These are phyloP conservation scores for Clanis bilineata DNA, from an alignment of 2,888 invertebrate genomes.

Conservation along the genomic window DNA sequence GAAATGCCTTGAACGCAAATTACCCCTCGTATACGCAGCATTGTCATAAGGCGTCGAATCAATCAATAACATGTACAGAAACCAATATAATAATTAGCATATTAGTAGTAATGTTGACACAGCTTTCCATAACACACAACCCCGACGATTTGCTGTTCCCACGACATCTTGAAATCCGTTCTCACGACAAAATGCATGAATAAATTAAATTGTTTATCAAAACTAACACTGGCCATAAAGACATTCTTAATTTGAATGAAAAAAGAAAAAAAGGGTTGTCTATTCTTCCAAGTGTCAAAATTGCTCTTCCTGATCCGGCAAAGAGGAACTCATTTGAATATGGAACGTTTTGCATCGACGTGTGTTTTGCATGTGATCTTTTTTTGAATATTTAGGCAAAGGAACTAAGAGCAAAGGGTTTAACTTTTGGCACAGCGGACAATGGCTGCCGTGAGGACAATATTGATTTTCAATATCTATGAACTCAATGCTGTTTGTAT, in stretches of 20 bases:
- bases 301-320: constrained; percentile 73
- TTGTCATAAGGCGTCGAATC: constrained; percentile 13
- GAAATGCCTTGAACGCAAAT: neutral
- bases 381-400: constrained; percentile 28
- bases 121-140: constrained; percentile 73
- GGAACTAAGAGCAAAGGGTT: constrained; percentile 25
- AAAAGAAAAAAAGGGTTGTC: constrained; percentile 62
- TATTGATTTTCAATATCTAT: constrained; percentile 51
- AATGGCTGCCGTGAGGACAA: constrained; percentile 43
- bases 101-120: constrained; percentile 73
- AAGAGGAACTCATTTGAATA: constrained; percentile 73
- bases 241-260: constrained; percentile 73
- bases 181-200: constrained; percentile 69
- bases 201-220: constrained; percentile 61
- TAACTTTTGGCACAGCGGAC: constrained; percentile 19
- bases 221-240: constrained; percentile 65
- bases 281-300: constrained; percentile 80
- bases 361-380: constrained; percentile 68
- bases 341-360: constrained; percentile 58
- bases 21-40: neutral
- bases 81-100: constrained; percentile 63
- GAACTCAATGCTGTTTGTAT: constrained; percentile 53
- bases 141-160: constrained; percentile 69
- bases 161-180: constrained; percentile 53
- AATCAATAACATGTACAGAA: constrained; percentile 40